A percentile compares a stretch with the other conserved stretches of the same genome.
Evolutionary conservation across 2,888 invertebrate genomes (phyloP).

Genomic region (Atethmia centrago): DNA sequence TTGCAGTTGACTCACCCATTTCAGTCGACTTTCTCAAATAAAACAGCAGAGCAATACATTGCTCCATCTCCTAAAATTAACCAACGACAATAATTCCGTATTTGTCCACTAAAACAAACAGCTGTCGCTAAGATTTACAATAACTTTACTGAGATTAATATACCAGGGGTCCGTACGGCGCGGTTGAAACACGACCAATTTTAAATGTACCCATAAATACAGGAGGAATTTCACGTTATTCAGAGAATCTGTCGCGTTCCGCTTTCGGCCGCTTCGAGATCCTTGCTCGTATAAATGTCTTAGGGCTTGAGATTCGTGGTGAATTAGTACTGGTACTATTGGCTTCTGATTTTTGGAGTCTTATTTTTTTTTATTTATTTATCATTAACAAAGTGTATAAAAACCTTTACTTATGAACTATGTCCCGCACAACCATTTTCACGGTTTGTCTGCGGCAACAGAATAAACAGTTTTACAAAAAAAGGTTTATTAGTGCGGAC

Average conservation of each 20-base stretch:
- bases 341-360: constrained; percentile 21
- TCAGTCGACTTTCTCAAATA: constrained; percentile 7
- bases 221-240: constrained; percentile 61
- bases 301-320: constrained; percentile 16
- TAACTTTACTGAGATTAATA: constrained; percentile 62
- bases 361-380: too few species aligned
- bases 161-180: constrained; percentile 42
- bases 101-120: constrained; percentile 55
- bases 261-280: constrained; percentile 33
- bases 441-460: too few species aligned
- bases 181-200: constrained; percentile 60
- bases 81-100: constrained; percentile 41
- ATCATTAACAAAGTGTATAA: too few species aligned
- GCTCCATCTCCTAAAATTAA: constrained; percentile 38
- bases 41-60: constrained; percentile 34
- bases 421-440: too few species aligned
- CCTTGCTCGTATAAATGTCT: constrained; percentile 42
- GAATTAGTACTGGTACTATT: constrained; percentile 20
- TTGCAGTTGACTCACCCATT: neutral
- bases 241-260: constrained; percentile 61
- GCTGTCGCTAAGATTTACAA: constrained; percentile 60
- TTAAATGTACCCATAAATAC: constrained; percentile 65
- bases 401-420: too few species aligned
- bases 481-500: too few species aligned
- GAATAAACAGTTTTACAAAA: too few species aligned